Evolutionary conservation across 2,797 vertebrate species (phyloP), one percentile per base, ranked within the genome.

Genomic region (Danio choprae): DNA sequence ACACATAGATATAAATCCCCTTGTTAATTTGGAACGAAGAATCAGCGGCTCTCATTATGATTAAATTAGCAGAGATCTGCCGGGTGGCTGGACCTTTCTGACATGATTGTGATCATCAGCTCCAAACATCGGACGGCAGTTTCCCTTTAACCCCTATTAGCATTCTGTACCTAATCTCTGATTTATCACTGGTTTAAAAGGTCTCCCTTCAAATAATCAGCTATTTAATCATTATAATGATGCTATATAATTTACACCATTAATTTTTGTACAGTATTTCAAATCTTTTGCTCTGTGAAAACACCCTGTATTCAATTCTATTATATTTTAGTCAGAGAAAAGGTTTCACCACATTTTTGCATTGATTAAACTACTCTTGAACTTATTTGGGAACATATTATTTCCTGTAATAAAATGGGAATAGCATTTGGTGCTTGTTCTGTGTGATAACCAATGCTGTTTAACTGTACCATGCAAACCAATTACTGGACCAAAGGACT

Each of bases 141-240:
- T 81, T 79, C 55, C 77, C 55, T 79, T 83, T 84, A 83, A 83
- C 81, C 74, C 83, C 67, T 65, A 83, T 86, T 83, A 79, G 78
- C 65, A 84, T 81, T 69, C 74, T 69, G 46, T 9, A 73, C 71
- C 64, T 62, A 69, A 22, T 79, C 48, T 79, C n/a, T 4, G 6
- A 64, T 80, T 73, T 44, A 72, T 80, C 40, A 55, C 44, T 44
- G 56, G 56, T 58, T 78, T 69, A 69, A 78, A 59, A 62, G 46
- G 56, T 79, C 56, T 62, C 18, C 56, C 43, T 79, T 62, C 36
- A 60, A 62, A 62, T 63, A 71, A 71, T 71, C 44, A 70, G 38
- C 36, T 53, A 9, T 79, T 79, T 70, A 70, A 71, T 79, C 18
- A 41, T 53, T 36, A 71, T 71, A 79, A 79, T 71, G 46, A 53